These are phyloP conservation scores for Cynopterus sphinx DNA, from an alignment of 2,797 vertebrate species.

Conservation along the genomic window DNA sequence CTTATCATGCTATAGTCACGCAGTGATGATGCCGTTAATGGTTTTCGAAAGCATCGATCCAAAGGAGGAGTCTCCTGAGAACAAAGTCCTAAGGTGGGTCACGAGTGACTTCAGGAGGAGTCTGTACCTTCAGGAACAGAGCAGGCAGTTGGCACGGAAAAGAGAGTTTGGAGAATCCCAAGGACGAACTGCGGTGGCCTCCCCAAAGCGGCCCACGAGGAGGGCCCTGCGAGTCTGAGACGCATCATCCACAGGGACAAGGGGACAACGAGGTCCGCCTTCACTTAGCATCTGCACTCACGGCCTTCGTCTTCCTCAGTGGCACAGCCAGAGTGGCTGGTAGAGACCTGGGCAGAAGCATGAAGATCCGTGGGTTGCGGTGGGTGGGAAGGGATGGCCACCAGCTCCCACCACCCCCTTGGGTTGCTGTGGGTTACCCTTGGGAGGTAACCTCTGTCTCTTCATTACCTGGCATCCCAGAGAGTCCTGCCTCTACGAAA, in stretches of 20 bases:
- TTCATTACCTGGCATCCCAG: background rate
- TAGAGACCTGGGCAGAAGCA: background rate
- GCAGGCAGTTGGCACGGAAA: background rate
- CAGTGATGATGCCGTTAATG: rapidly evolving
- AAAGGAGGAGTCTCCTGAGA: background rate
- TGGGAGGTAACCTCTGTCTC: background rate
- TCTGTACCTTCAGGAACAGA: background rate
- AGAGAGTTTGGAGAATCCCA: background rate
- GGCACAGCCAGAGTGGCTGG: rapidly evolving
- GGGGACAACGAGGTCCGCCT: rapidly evolving
- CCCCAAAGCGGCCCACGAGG: too few relatives aligned
- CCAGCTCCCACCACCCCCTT: background rate
- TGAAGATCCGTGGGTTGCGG: rapidly evolving
- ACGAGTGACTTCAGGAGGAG: background rate
- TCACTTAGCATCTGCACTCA: background rate
- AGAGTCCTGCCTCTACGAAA: background rate
- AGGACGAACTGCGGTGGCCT: background rate
- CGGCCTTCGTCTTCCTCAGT: background rate
- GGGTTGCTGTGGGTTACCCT: too few relatives aligned
- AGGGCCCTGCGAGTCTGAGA: background rate
- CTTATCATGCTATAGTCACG: background rate
- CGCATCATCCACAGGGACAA: rapidly evolving
- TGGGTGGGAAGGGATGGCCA: background rate
- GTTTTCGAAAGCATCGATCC: background rate
- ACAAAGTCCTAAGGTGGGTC: background rate